Evolutionary conservation across 2,797 vertebrate genomes (phyloP).

Genomic region (Hipposideros larvatus): DNA sequence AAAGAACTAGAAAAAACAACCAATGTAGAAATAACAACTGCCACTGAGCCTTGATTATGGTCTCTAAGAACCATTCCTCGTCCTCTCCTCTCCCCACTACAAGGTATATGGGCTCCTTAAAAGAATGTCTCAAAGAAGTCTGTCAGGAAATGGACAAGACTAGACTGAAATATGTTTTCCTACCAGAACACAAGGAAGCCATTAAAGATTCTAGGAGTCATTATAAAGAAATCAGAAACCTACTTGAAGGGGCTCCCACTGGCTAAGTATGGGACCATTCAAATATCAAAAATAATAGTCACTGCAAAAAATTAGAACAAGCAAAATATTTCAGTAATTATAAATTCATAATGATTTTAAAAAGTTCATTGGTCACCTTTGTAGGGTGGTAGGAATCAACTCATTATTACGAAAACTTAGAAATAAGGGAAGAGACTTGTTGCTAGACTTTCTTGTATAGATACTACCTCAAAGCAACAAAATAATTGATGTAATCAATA

Average conservation of each 20-base stretch:
- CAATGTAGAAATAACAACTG: not conserved
- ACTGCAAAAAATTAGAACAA: not conserved
- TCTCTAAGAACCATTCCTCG: not conserved
- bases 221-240: not conserved
- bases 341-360: not conserved
- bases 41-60: not conserved
- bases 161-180: not conserved
- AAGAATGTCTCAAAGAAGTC: not conserved
- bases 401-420: not conserved
- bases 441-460: not conserved
- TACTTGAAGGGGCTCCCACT: not conserved
- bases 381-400: not conserved
- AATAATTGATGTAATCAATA: not conserved
- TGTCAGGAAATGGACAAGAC: not conserved
- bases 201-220: not conserved
- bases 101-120: not conserved
- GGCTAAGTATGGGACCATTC: not conserved
- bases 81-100: not conserved
- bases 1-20: not conserved
- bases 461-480: not conserved
- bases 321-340: not conserved
- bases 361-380: not conserved
- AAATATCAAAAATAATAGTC: not conserved
- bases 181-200: not conserved
- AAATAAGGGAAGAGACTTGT: not conserved